A percentile compares a stretch with the other conserved stretches of the same genome.
phyloP scores from a whole-genome alignment of 2,888 invertebrate species.

The Cotesia congregata region DNA sequence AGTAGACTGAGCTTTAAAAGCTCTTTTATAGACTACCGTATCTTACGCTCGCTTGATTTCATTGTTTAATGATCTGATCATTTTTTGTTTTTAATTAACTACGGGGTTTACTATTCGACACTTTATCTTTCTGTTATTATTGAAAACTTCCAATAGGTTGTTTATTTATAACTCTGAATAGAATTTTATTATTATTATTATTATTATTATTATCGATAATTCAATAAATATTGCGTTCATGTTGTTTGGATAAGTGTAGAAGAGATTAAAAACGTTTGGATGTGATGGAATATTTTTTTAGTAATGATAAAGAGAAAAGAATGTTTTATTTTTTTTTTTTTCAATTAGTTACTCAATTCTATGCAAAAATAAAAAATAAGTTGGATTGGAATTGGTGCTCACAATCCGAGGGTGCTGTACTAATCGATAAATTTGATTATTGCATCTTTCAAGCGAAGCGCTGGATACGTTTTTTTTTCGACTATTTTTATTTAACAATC shows the following conservation, averaged over 20 bases:
- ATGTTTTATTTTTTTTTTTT: not conserved
- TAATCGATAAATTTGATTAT: no score
- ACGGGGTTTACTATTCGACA: not conserved
- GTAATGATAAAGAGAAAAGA: not conserved
- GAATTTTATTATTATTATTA: no score
- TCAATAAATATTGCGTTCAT: not conserved
- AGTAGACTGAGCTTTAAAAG: conserved; percentile 42
- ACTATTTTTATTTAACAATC: no score
- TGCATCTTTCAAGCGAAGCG: no score
- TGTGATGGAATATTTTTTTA: not conserved
- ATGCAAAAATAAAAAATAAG: no score
- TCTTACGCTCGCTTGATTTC: conserved; percentile 44
- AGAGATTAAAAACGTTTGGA: not conserved
- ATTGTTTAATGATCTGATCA: conserved; percentile 39
- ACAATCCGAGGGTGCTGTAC: no score
- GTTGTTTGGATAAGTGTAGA: not conserved
- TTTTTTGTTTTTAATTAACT: no score
- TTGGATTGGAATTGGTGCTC: no score
- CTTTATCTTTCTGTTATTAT: conserved; percentile 14
- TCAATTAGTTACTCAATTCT: no score
- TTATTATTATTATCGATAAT: not conserved
- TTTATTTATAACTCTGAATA: not conserved
- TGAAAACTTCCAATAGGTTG: not conserved
- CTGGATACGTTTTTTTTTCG: no score
- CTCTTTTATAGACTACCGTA: conserved; percentile 46